Evolutionary conservation across 2,888 invertebrate genomes (phyloP).

Genomic region (Magallana nippona): DNA sequence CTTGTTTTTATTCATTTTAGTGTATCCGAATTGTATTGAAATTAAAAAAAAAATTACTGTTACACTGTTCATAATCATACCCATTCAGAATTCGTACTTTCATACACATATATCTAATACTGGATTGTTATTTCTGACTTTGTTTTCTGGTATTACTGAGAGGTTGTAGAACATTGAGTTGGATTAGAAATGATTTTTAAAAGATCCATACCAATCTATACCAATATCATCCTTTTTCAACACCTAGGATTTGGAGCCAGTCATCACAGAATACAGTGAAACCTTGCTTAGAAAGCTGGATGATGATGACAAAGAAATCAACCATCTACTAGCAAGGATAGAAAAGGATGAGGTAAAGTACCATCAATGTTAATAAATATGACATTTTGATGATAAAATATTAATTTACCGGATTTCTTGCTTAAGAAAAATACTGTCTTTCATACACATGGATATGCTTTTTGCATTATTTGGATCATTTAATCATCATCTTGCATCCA

Average conservation of each 20-base stretch:
- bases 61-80: too few relatives aligned
- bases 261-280: constrained; percentile 68
- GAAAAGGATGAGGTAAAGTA: constrained; percentile 72
- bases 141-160: too few relatives aligned
- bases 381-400: not conserved
- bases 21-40: too few relatives aligned
- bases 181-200: too few relatives aligned
- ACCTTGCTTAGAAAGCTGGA: constrained; percentile 63
- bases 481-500: too few relatives aligned
- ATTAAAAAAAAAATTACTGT: too few relatives aligned
- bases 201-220: not conserved
- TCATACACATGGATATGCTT: not conserved
- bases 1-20: not conserved
- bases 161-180: too few relatives aligned
- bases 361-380: not conserved
- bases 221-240: not conserved
- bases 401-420: not conserved
- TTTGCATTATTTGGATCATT: too few relatives aligned
- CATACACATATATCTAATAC: too few relatives aligned
- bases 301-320: constrained; percentile 71
- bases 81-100: too few relatives aligned
- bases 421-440: not conserved
- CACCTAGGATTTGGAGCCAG: constrained; percentile 75
- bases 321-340: constrained; percentile 66
- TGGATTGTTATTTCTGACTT: too few relatives aligned